A percentile compares a stretch with the other conserved stretches of the same genome.
phyloP scores from a whole-genome alignment of 2,113 vertebrate genomes.

The Xyrauchen texanus region DNA sequence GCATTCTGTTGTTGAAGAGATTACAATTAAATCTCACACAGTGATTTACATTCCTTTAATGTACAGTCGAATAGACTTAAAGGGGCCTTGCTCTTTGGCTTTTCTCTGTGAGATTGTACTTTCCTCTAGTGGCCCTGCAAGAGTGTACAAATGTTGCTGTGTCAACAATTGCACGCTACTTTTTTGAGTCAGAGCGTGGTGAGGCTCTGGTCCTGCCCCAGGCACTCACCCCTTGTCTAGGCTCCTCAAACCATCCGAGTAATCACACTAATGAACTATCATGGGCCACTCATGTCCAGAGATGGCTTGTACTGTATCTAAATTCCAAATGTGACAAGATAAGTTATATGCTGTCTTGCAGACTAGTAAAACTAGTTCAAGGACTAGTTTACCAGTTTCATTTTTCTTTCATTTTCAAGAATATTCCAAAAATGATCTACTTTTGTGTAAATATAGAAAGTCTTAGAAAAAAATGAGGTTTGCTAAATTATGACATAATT shows the following conservation, averaged over 20 bases:
- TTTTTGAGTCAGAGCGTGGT: background rate
- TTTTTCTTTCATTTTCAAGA: no score
- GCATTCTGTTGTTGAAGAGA: slow-evolving; percentile 4
- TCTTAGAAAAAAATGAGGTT: no score
- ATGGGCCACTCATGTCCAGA: slow-evolving; percentile 27
- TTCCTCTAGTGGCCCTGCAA: background rate
- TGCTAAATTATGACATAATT: no score
- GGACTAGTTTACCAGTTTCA: no score
- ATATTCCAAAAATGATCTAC: no score
- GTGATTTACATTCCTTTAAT: background rate
- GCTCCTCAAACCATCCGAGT: slow-evolving; percentile 22
- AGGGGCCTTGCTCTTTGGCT: background rate
- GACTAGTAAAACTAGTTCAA: no score
- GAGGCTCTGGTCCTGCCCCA: background rate
- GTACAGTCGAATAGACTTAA: slow-evolving; percentile 7
- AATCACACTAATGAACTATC: slow-evolving; percentile 47
- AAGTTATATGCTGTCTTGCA: no score
- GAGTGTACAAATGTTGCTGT: background rate
- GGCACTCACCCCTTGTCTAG: background rate
- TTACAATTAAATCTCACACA: slow-evolving; percentile 23
- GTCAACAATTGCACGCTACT: background rate
- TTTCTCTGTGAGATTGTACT: background rate
- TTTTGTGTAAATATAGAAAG: no score
- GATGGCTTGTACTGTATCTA: slow-evolving; percentile 29
- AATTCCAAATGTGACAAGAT: background rate